Evolutionary conservation across 1,140 invertebrate species (phyloP).

Genomic region (Ptiloglossa arizonensis): DNA sequence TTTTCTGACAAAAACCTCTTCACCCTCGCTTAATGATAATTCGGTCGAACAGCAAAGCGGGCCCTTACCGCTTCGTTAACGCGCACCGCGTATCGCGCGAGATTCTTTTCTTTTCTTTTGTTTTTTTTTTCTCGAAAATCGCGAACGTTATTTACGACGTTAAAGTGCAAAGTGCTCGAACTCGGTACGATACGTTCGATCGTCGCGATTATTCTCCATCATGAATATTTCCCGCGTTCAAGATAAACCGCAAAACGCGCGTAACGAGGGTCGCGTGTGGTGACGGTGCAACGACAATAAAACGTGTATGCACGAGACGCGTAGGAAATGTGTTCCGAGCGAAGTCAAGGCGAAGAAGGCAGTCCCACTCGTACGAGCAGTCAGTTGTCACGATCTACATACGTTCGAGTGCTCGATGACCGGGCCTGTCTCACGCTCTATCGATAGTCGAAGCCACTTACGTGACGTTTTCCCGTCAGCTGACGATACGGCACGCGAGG

Average conservation of each 20-base stretch:
- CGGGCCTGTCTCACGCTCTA: constrained; percentile 32
- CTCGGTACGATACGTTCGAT: too few species aligned
- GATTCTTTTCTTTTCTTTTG: too few species aligned
- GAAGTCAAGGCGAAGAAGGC: constrained; percentile 4
- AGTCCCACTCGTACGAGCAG: not conserved
- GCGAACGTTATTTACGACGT: too few species aligned
- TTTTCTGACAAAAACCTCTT: too few species aligned
- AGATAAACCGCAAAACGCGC: not conserved
- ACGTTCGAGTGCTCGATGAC: not conserved
- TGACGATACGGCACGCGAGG: constrained; percentile 27
- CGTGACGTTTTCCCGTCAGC: constrained; percentile 44
- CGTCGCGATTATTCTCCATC: too few species aligned
- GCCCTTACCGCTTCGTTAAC: too few species aligned
- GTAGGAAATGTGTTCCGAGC: not conserved
- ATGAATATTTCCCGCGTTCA: not conserved
- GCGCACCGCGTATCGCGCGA: too few species aligned
- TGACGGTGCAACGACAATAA: not conserved
- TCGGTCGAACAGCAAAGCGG: too few species aligned
- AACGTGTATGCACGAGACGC: too few species aligned
- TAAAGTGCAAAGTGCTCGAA: too few species aligned
- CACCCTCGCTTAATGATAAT: too few species aligned
- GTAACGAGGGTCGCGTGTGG: not conserved
- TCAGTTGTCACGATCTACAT: constrained; percentile 22
- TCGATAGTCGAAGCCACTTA: constrained; percentile 40
- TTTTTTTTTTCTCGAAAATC: too few species aligned